Percentiles rank a stretch among this genome's conserved stretches.
phyloP scores from a whole-genome alignment of 2,888 invertebrate species.

The Chrysolina oricalcia region DNA sequence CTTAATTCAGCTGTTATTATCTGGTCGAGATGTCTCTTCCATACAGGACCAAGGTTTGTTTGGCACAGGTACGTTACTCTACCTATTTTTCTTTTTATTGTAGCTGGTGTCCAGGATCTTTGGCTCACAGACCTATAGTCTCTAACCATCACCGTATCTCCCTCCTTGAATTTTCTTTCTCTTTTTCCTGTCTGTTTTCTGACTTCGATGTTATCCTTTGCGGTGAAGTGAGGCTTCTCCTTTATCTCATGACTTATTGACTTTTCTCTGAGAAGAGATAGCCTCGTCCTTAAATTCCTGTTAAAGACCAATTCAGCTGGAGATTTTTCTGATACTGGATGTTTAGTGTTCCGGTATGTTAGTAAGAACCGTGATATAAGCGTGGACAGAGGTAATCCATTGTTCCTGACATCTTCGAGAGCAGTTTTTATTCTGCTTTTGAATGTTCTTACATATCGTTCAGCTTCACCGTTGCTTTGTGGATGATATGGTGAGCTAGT shows the following conservation, averaged over 20 bases:
- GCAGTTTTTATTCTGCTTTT: slow-evolving; percentile 27
- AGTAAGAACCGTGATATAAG: slow-evolving; percentile 20
- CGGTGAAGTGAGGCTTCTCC: background rate
- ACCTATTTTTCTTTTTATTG: slow-evolving; percentile 25
- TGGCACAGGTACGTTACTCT: slow-evolving; percentile 20
- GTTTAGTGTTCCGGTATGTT: slow-evolving; percentile 23
- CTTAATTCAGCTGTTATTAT: background rate
- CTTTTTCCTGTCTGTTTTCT: slow-evolving; percentile 1
- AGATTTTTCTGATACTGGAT: slow-evolving; percentile 24
- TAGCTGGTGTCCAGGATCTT: slow-evolving; percentile 20
- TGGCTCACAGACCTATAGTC: slow-evolving; percentile 9
- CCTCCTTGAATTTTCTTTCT: slow-evolving; percentile 22
- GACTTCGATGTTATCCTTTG: background rate
- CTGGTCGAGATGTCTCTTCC: slow-evolving; percentile 27
- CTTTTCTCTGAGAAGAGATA: slow-evolving; percentile 8
- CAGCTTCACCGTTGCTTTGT: slow-evolving; percentile 38
- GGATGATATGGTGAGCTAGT: slow-evolving; percentile 37
- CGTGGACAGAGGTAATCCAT: slow-evolving; percentile 18
- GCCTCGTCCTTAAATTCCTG: slow-evolving; percentile 22
- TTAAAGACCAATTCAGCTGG: slow-evolving; percentile 14
- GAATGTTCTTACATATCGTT: slow-evolving; percentile 37
- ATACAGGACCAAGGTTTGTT: slow-evolving; percentile 1
- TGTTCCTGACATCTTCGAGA: background rate
- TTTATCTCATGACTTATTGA: background rate
- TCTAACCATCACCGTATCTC: slow-evolving; percentile 27